Conservation (phyloP, 2,888 invertebrate species). For the Hofmannophila pseudospretella region DNA sequence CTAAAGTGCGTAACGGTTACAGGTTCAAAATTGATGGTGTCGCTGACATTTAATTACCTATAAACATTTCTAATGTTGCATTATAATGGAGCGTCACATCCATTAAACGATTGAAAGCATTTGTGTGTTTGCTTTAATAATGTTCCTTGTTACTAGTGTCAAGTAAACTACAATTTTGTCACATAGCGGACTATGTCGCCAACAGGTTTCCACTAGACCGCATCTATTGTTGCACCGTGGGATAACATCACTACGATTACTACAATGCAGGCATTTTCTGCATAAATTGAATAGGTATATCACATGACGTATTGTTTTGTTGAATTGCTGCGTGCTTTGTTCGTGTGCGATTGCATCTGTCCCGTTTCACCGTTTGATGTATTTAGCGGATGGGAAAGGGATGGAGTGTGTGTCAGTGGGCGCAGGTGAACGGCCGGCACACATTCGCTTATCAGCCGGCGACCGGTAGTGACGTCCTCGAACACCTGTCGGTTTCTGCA, state of each 20-base stretch:
- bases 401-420: conserved; percentile 60
- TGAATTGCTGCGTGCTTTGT: conserved; percentile 43
- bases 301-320: conserved; percentile 44
- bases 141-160: no score
- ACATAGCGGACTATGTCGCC: neutral
- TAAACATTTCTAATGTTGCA: conserved; percentile 1
- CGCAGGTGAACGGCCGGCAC: conserved; percentile 72
- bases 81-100: neutral
- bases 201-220: conserved; percentile 22
- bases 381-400: conserved; percentile 37
- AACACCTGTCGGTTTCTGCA: conserved; percentile 53
- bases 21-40: neutral
- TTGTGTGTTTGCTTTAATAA: no score
- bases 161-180: neutral
- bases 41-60: neutral
- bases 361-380: conserved; percentile 21
- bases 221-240: conserved; percentile 30
- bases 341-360: conserved; percentile 26
- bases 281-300: conserved; percentile 51
- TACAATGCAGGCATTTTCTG: conserved; percentile 44
- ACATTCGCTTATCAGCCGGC: conserved; percentile 70
- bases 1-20: neutral
- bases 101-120: neutral
- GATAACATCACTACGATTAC: conserved; percentile 43
- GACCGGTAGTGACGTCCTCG: conserved; percentile 57